Evolutionary conservation across 2,113 vertebrate genomes (phyloP), one percentile per base, ranked within the genome.

Genomic region (Lasiurus borealis): DNA sequence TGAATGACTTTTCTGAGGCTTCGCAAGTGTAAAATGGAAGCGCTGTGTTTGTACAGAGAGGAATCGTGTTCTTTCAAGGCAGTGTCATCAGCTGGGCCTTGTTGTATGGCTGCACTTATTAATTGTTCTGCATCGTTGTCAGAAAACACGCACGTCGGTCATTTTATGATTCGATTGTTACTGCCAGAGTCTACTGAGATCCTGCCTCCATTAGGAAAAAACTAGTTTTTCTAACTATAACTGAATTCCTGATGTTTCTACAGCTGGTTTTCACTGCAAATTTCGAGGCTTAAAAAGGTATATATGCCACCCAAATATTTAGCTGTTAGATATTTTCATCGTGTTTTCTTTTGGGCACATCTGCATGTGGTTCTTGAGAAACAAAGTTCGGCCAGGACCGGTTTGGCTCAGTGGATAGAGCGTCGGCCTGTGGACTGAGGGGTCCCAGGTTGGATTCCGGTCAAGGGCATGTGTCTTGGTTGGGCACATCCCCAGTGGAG

Each of bases 101-200:
- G 57, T 97, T 98, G 98, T 98, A 96, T 97, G 92, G 95, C 93
- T 97, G 94, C 97, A 95, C 95, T 98, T 98, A 98, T 98, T 98
- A 98, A 98, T 98, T 98, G 98, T 92, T 98, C 93, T 91, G 72
- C 92, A 94, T 97, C 96, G 96, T 97, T 98, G 95, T 97, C 48
- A 96, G 96, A 95, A 96, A 92, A 57, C 89, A 72, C 91, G 97
- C 97, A 97, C 97, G 77, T 95, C 97, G 96, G 97, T 98, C 97
- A 97, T 98, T 98, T 98, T 98, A 97, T 97, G 96, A 98, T 97
- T 98, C 98, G 95, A 80, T 69, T 92, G 94, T 98, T 95, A 76
- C 83, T 98, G 94, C 85, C 97, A 90, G 88, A 96, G 85, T 95
- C 96, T 97, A 93, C 97, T 96, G 85, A 95, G 97, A 91, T 69